These are phyloP conservation scores for Dolichoris vasculosae DNA, from an alignment of 1,140 invertebrate species.

Conservation along the genomic window DNA sequence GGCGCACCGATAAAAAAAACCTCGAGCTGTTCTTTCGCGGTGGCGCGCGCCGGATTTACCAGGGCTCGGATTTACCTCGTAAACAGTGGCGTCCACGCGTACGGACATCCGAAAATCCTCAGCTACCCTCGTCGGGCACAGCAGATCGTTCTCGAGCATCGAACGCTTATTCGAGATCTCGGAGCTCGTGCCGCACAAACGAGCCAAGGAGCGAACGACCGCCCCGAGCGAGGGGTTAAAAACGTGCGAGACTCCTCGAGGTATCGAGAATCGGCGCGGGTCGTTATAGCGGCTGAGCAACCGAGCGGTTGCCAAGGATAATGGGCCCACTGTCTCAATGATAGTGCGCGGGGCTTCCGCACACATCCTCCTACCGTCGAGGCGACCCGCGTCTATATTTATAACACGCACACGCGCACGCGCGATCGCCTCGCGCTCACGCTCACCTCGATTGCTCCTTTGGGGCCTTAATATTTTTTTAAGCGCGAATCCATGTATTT, in stretches of 20 bases:
- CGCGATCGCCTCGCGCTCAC: background rate
- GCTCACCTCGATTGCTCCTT: background rate
- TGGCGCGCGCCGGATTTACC: too few species aligned
- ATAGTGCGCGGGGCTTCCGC: conserved; percentile 60
- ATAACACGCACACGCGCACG: conserved; percentile 32
- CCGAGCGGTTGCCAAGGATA: conserved; percentile 60
- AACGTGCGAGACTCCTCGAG: background rate
- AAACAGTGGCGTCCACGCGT: background rate
- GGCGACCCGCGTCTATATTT: conserved; percentile 4
- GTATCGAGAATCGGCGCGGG: conserved; percentile 41
- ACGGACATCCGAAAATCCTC: too few species aligned
- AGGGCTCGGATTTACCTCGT: too few species aligned
- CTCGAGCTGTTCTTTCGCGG: too few species aligned
- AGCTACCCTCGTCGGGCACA: too few species aligned
- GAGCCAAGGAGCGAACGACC: conserved; percentile 6
- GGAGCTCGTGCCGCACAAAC: background rate
- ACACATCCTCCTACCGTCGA: conserved; percentile 38
- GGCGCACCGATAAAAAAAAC: background rate
- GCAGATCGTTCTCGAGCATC: background rate
- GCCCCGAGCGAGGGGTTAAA: conserved; percentile 32
- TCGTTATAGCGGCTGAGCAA: conserved; percentile 47
- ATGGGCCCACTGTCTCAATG: conserved; percentile 62
- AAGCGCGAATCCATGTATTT: conserved; percentile 45
- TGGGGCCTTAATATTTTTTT: conserved; percentile 40
- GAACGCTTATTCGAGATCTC: background rate